A percentile compares a stretch with the other conserved stretches of the same genome.
Conservation (phyloP, 2,113 vertebrate genomes). For the Hyperoodon ampullatus region DNA sequence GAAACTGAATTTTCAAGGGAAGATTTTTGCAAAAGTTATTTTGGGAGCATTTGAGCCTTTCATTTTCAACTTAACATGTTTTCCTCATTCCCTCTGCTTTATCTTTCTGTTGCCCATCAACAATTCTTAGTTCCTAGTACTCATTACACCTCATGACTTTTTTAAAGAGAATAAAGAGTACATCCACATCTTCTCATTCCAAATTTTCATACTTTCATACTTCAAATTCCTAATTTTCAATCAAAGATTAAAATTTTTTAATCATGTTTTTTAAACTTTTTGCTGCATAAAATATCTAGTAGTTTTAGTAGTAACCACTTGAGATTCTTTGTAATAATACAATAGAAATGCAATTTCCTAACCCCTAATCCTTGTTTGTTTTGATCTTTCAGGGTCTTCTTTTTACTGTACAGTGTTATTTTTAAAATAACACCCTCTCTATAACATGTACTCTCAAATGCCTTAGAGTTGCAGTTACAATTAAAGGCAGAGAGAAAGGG, state of each 20-base stretch:
- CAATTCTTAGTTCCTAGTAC: slow-evolving; percentile 5
- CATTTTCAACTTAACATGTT: slow-evolving; percentile 50
- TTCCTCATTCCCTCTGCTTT: slow-evolving; percentile 51
- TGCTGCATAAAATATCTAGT: slow-evolving; percentile 44
- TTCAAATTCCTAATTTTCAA: too few relatives aligned
- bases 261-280: slow-evolving; percentile 37
- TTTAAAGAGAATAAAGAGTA: background rate
- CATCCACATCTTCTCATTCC: slow-evolving; percentile 52
- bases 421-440: slow-evolving; percentile 75
- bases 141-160: slow-evolving; percentile 49
- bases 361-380: slow-evolving; percentile 74
- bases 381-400: slow-evolving; percentile 81
- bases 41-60: slow-evolving; percentile 46
- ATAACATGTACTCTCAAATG: slow-evolving; percentile 75
- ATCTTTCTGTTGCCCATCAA: slow-evolving; percentile 52
- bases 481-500: slow-evolving; percentile 80
- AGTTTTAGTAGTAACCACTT: slow-evolving; percentile 44
- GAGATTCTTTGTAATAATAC: slow-evolving; percentile 53
- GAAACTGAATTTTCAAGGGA: slow-evolving; percentile 60
- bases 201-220: background rate
- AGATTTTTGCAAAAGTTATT: slow-evolving; percentile 47
- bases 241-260: slow-evolving; percentile 30
- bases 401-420: slow-evolving; percentile 79
- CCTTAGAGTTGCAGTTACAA: slow-evolving; percentile 78
- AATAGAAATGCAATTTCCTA: slow-evolving; percentile 66